Conservation (phyloP, 2,113 vertebrate species). For the Atrichornis clamosus region DNA sequence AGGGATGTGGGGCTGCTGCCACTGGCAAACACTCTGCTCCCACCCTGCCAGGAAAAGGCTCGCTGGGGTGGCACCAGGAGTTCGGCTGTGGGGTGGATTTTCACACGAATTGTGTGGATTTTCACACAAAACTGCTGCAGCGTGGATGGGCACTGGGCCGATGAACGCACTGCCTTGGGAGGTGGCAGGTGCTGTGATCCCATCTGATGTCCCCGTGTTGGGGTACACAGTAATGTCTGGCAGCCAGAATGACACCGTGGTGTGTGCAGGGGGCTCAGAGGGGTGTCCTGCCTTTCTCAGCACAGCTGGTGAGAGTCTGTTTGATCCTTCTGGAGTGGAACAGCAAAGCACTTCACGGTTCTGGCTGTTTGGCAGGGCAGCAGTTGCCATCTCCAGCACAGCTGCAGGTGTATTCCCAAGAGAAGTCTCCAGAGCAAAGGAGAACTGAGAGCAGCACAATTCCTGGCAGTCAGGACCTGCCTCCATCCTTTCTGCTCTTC, state of each 20-base stretch:
- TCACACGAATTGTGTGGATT: background rate
- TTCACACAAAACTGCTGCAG: background rate
- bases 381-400: background rate
- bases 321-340: background rate
- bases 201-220: background rate
- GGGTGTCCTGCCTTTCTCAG: background rate
- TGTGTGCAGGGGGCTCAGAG: background rate
- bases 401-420: background rate
- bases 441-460: background rate
- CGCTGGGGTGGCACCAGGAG: fast-evolving
- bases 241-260: background rate
- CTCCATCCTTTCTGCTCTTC: background rate
- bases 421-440: background rate
- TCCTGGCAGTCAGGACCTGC: background rate
- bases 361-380: background rate
- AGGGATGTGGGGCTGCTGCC: background rate
- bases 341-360: background rate
- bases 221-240: background rate
- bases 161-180: background rate
- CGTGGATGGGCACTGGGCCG: fast-evolving
- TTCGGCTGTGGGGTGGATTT: background rate
- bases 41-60: background rate
- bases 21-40: background rate
- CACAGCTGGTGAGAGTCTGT: background rate
- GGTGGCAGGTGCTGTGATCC: background rate